These are phyloP conservation scores for Rhabdomys pumilio DNA, from an alignment of 2,797 vertebrate species.

Conservation along the genomic window DNA sequence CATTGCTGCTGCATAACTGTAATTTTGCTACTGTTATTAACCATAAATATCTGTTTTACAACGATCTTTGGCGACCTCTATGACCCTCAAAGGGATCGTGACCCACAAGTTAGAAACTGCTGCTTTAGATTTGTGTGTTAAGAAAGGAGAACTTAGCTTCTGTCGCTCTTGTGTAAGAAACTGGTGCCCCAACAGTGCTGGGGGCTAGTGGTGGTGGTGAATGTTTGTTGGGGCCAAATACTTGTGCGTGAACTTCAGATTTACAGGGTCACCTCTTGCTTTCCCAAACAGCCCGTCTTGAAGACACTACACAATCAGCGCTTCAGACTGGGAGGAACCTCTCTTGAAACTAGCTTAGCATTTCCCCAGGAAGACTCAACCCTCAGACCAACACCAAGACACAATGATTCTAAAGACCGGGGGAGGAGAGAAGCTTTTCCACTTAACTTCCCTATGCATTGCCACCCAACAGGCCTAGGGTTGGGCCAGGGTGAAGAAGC, in stretches of 20 bases:
- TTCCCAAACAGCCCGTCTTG: slow-evolving; percentile 35
- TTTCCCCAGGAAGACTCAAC: slow-evolving; percentile 5
- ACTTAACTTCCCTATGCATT: slow-evolving; percentile 16
- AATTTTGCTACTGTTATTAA: neutral
- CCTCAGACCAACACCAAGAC: neutral
- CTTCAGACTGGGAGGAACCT: neutral
- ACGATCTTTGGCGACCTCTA: neutral
- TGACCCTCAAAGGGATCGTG: neutral
- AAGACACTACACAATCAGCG: slow-evolving; percentile 3
- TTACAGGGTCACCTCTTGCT: neutral
- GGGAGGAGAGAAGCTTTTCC: neutral
- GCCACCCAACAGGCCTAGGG: neutral
- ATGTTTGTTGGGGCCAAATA: slow-evolving; percentile 4
- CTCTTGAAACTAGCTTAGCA: slow-evolving; percentile 39
- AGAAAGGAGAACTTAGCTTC: slow-evolving; percentile 16
- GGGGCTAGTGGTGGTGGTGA: neutral
- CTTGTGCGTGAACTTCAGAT: neutral
- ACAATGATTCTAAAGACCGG: neutral
- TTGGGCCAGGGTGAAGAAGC: neutral
- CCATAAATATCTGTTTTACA: neutral
- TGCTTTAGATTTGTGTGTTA: neutral
- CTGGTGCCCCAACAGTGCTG: neutral
- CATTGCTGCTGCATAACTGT: neutral
- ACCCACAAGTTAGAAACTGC: neutral
- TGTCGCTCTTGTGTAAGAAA: slow-evolving; percentile 47